Base-by-base conservation (phyloP, 2,113 vertebrate species). In the Crotalus horridus region DNA sequence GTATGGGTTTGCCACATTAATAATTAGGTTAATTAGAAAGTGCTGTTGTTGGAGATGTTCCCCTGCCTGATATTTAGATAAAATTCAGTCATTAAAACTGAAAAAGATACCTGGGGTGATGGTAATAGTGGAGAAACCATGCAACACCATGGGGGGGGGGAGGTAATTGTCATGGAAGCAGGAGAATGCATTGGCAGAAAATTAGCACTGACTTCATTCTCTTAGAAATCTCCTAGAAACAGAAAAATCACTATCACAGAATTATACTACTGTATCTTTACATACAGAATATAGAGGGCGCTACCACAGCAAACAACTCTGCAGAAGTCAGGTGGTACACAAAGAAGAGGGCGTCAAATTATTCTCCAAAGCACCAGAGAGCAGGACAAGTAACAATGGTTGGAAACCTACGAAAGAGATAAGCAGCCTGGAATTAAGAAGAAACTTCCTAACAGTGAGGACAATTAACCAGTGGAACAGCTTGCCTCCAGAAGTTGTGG, bases 11-110 rank as follows among this genome's bases (percentile, higher is more conserved):
- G 51, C 61, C 8, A 69, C 1, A 24, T 81, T 89, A 89, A 64
- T 55, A 56, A 92, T 81, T n/a, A 4, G 17, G 33, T 96, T 96
- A 96, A 95, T 97, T 96, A 96, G 95, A 95, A 96, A 95, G 93
- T 69, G 74, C 95, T 95, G 88, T 94, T 96, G 95, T 93, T 96
- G 93, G 93, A 95, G 96, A 92, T 95, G 95, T 95, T 96, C 93
- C 95, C 95, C 95, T 95, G 94, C 94, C 24, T 95, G 90, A 88
- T 94, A 93, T 94, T 96, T 89, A 85, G 90, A 95, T 95, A 95
- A 90, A 92, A 93, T 93, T 54, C 94, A 94, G 94, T 96, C 96
- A 96, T 87, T 92, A 89, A 93, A 95, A 91, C 93, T 91, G 94
- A 94, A 95, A 93, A 91, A 95, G 92, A 91, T 94, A 90, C 92